Evolutionary conservation across 2,113 vertebrate genomes (phyloP).

Genomic region (Rostratula benghalensis): DNA sequence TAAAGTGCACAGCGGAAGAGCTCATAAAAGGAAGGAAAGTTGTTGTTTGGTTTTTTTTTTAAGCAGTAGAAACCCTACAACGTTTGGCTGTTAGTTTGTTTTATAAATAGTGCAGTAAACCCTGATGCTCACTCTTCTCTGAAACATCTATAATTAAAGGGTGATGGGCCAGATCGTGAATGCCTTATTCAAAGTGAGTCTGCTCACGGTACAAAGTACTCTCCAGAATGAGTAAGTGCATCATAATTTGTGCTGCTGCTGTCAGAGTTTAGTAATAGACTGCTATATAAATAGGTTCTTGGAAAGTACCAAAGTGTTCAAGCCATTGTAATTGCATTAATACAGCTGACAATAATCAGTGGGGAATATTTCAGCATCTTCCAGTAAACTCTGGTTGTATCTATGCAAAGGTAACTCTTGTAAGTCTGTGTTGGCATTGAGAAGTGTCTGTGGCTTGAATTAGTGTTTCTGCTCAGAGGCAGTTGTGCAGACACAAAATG

Average conservation of each 20-base stretch:
- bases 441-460: not conserved
- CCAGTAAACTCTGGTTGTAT: not conserved
- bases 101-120: constrained; percentile 61
- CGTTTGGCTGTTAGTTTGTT: not conserved
- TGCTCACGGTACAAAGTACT: constrained; percentile 25
- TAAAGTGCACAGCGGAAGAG: not conserved
- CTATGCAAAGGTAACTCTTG: not conserved
- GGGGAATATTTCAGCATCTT: not conserved
- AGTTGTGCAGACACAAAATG: not conserved
- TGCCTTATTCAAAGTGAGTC: constrained; percentile 48
- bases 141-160: constrained; percentile 64
- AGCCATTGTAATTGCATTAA: constrained; percentile 44
- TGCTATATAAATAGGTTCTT: constrained; percentile 56
- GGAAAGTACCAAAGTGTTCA: constrained; percentile 62
- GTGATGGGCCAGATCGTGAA: constrained; percentile 50
- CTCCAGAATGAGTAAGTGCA: constrained; percentile 56
- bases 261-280: constrained; percentile 62
- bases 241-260: constrained; percentile 54
- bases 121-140: constrained; percentile 28
- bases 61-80: not conserved
- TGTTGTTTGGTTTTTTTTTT: not conserved
- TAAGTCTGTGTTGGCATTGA: not conserved
- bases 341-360: constrained; percentile 18
- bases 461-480: not conserved
- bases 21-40: not conserved